These are phyloP conservation scores for Popillia japonica DNA, from an alignment of 1,140 invertebrate species.

Conservation along the genomic window DNA sequence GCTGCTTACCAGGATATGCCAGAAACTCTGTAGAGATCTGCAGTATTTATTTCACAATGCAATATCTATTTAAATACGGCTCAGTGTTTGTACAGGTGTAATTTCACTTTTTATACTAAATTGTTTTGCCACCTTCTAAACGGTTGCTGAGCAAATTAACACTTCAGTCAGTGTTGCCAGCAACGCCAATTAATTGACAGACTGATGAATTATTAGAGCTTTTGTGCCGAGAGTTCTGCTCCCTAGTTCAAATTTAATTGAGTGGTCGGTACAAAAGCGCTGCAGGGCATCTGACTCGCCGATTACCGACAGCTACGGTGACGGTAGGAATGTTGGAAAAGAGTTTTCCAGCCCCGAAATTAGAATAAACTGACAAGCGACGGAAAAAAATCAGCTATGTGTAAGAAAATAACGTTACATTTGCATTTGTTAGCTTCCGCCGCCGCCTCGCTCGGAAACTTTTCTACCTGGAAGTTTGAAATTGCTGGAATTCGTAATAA, in stretches of 20 bases:
- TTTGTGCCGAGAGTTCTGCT: neutral
- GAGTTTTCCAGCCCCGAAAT: neutral
- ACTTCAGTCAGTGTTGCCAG: conserved; percentile 4
- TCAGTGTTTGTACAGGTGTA: neutral
- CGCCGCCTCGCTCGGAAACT: neutral
- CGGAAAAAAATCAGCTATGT: neutral
- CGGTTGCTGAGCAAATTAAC: conserved; percentile 5
- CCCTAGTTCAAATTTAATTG: conserved; percentile 29
- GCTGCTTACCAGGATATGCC: no score
- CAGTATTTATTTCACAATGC: no score
- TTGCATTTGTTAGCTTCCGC: neutral
- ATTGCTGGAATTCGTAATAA: conserved; percentile 16
- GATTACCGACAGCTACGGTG: neutral
- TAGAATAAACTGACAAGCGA: conserved; percentile 1
- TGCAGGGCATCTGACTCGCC: conserved; percentile 2
- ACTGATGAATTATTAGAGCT: conserved; percentile 24
- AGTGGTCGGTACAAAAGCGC: conserved; percentile 10
- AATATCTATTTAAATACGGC: no score
- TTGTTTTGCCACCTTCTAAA: neutral
- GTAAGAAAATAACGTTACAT: neutral
- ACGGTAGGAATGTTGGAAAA: neutral
- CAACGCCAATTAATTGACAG: conserved; percentile 10
- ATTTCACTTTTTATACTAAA: neutral
- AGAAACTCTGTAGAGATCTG: no score
- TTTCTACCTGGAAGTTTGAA: neutral